phyloP scores from a whole-genome alignment of 2,888 invertebrate genomes.

The Monopis laevigella region DNA sequence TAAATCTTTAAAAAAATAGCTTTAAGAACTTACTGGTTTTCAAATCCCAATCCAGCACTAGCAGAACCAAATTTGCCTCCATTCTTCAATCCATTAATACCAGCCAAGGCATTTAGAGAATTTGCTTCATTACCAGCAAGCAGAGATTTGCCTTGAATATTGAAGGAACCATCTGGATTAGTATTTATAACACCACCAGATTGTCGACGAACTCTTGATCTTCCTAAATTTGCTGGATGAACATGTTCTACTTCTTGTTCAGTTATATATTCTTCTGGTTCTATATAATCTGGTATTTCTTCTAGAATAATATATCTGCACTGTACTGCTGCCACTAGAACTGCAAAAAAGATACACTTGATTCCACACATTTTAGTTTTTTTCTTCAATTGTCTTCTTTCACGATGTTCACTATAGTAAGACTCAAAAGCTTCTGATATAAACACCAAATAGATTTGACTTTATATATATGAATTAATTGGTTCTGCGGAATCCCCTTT shows the following conservation, averaged over 20 bases:
- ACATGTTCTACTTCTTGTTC: neutral
- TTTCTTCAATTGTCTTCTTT: no score
- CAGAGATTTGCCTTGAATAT: slow-evolving; percentile 1
- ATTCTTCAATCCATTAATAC: slow-evolving; percentile 1
- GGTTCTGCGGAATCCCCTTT: no score
- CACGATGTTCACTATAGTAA: no score
- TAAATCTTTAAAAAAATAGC: no score
- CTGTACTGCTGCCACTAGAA: neutral
- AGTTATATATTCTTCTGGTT: neutral
- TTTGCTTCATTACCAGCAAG: slow-evolving; percentile 1
- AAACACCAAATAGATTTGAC: no score
- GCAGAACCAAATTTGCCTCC: slow-evolving; percentile 22
- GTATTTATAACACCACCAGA: slow-evolving; percentile 1
- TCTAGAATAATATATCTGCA: neutral
- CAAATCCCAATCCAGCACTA: slow-evolving; percentile 30
- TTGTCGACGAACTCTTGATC: slow-evolving; percentile 1
- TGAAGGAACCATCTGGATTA: slow-evolving; percentile 6
- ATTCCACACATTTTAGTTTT: no score
- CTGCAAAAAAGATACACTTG: no score
- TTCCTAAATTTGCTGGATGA: neutral
- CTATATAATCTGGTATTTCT: neutral
- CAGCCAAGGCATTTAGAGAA: slow-evolving; percentile 1
- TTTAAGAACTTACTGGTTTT: slow-evolving; percentile 31
- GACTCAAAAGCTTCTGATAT: no score
- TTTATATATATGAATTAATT: no score